Evolutionary conservation across 1,140 invertebrate species (phyloP).

Genomic region (Drosophila trapezifrons): DNA sequence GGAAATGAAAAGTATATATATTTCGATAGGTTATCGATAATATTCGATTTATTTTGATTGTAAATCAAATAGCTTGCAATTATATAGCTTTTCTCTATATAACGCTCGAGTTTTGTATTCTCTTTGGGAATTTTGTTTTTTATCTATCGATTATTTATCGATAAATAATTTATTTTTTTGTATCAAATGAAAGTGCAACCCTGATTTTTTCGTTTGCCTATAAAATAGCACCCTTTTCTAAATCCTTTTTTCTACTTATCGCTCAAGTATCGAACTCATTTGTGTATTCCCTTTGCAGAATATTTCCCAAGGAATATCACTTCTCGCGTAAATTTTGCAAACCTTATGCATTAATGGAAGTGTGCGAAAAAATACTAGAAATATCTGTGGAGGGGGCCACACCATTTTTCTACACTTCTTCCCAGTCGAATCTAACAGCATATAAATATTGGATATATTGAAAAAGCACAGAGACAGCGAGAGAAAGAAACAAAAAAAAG

Average conservation of each 20-base stretch:
- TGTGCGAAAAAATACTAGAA: neutral
- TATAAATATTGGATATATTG: slow-evolving; percentile 71
- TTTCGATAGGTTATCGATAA: neutral
- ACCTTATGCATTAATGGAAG: slow-evolving; percentile 12
- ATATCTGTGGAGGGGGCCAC: neutral
- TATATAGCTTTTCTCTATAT: no score
- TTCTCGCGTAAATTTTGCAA: neutral
- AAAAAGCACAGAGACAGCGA: slow-evolving; percentile 9
- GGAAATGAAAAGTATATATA: no score
- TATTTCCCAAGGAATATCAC: neutral
- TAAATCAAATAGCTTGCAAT: no score
- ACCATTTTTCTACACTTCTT: neutral
- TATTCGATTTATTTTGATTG: no score
- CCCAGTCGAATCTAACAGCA: slow-evolving; percentile 55
- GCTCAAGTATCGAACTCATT: neutral
- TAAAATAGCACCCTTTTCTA: neutral
- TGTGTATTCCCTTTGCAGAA: neutral
- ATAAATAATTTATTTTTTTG: neutral
- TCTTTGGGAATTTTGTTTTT: neutral
- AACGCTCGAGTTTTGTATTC: no score
- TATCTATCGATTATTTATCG: neutral
- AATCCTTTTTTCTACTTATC: neutral
- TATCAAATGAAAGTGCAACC: neutral
- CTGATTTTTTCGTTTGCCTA: no score
- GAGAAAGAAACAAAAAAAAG: slow-evolving; percentile 16